Conservation (phyloP, 2,888 invertebrate species). For the Chirona hameri region DNA sequence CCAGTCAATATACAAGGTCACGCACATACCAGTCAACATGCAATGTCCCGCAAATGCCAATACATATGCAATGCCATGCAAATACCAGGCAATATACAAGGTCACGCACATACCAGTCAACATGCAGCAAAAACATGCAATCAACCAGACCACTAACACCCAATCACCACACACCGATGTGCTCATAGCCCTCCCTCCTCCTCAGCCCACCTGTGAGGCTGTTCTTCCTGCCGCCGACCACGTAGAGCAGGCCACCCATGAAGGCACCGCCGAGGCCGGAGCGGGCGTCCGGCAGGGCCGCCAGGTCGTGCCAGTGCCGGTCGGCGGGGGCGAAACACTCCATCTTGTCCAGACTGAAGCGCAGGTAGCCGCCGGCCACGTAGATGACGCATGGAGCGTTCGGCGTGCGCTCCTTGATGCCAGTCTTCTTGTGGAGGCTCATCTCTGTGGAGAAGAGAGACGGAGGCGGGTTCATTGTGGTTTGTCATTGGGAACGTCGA, state of each 20-base stretch:
- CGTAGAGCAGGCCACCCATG: conserved; percentile 70
- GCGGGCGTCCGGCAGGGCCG: conserved; percentile 78
- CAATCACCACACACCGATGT: too few species aligned
- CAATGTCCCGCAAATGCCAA: too few species aligned
- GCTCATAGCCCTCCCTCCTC: background rate
- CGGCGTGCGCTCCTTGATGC: conserved; percentile 79
- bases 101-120: too few species aligned
- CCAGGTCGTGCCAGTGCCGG: conserved; percentile 74
- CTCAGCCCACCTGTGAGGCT: conserved; percentile 69
- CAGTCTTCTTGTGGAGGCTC: conserved; percentile 78
- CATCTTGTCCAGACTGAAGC: conserved; percentile 78
- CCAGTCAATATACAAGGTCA: too few species aligned
- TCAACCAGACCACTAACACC: too few species aligned
- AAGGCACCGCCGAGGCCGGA: conserved; percentile 41
- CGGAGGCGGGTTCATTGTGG: background rate
- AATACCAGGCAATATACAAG: too few species aligned
- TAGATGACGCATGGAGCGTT: conserved; percentile 86
- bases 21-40: too few species aligned
- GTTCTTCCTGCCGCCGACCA: conserved; percentile 88
- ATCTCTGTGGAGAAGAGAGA: conserved; percentile 59
- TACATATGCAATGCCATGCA: too few species aligned
- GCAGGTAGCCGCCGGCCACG: conserved; percentile 83
- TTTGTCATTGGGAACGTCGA: too few species aligned
- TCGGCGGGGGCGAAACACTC: conserved; percentile 87
- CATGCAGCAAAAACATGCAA: too few species aligned